phyloP scores from a whole-genome alignment of 2,113 vertebrate species.

The Amphiprion ocellaris region DNA sequence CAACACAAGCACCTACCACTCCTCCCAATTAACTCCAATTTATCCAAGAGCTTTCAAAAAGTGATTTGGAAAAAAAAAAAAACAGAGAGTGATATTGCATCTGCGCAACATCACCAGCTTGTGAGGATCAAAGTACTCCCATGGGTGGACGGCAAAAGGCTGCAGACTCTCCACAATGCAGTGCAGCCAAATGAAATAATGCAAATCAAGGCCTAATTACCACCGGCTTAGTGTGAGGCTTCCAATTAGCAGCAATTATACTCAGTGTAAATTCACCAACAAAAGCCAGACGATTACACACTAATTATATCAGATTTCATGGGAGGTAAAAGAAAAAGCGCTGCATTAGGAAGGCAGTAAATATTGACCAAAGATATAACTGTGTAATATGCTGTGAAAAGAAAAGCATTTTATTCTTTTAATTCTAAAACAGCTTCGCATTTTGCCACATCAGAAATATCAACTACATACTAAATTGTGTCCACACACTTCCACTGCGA shows the following conservation, averaged over 20 bases:
- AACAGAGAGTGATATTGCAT: slow-evolving; percentile 68
- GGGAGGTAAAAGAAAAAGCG: slow-evolving; percentile 37
- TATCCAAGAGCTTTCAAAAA: slow-evolving; percentile 79
- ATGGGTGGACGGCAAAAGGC: slow-evolving; percentile 85
- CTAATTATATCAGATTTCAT: slow-evolving; percentile 85
- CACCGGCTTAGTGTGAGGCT: slow-evolving; percentile 88
- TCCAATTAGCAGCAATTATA: slow-evolving; percentile 97
- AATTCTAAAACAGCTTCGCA: slow-evolving; percentile 4
- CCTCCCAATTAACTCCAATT: slow-evolving; percentile 78
- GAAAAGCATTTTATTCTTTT: slow-evolving; percentile 23
- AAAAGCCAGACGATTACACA: slow-evolving; percentile 88
- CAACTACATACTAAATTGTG: slow-evolving; percentile 54
- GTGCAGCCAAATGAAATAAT: slow-evolving; percentile 89
- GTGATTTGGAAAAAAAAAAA: slow-evolving; percentile 40
- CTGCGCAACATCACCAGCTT: slow-evolving; percentile 81
- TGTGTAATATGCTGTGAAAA: slow-evolving; percentile 17
- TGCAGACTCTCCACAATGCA: slow-evolving; percentile 84
- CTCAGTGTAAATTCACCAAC: slow-evolving; percentile 90
- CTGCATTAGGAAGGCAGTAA: slow-evolving; percentile 46
- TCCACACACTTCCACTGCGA: slow-evolving; percentile 28
- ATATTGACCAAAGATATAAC: slow-evolving; percentile 46
- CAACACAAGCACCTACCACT: slow-evolving; percentile 57
- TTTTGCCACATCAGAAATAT: slow-evolving; percentile 44
- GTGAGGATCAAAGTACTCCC: slow-evolving; percentile 86
- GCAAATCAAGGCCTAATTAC: slow-evolving; percentile 93